These are phyloP conservation scores for Tenthredo scrophulariae DNA, from an alignment of 2,888 invertebrate species.

Conservation along the genomic window DNA sequence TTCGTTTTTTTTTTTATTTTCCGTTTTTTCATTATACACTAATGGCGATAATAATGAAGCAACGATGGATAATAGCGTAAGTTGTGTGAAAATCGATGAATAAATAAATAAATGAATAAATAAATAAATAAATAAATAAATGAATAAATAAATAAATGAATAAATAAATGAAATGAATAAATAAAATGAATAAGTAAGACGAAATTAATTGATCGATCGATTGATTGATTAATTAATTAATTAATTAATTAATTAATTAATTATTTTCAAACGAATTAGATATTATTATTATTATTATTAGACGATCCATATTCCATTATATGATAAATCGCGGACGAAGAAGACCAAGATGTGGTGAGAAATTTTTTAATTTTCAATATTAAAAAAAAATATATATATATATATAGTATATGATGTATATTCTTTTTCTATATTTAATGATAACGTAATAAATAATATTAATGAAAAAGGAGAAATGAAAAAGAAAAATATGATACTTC, in stretches of 20 bases:
- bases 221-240: background rate
- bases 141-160: background rate
- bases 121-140: background rate
- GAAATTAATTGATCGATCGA: background rate
- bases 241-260: background rate
- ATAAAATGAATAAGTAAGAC: constrained; percentile 21
- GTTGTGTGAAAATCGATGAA: background rate
- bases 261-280: constrained; percentile 3
- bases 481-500: too few species aligned
- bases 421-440: background rate
- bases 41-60: background rate
- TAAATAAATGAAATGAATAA: background rate
- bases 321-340: background rate
- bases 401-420: too few species aligned
- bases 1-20: background rate
- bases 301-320: background rate
- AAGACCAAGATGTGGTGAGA: background rate
- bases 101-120: constrained; percentile 1
- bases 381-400: too few species aligned
- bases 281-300: constrained; percentile 21
- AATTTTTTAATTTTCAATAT: background rate
- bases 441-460: background rate
- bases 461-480: background rate
- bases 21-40: background rate
- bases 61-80: background rate